Evolutionary conservation across 2,888 invertebrate species (phyloP), one percentile per base, ranked within the genome.

Genomic region (Stenolophus ochropezus): DNA sequence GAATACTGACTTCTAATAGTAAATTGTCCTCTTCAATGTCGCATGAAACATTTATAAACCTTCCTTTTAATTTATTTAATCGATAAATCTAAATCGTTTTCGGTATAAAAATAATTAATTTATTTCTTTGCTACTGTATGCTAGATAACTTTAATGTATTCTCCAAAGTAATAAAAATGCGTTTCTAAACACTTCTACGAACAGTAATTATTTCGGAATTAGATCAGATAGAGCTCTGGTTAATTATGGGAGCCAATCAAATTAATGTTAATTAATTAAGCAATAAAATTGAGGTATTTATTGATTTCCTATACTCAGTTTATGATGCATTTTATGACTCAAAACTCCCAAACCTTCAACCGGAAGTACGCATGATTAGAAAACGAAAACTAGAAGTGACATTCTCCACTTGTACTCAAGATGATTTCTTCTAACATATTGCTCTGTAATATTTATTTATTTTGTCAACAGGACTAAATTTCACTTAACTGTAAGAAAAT

Each of bases 261-360:
- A 76, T 76, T 76, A 76, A 53, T 21, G 27, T 18, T 76, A 76
- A 76, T 76, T 76, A 76, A 76, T 76, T 76, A 76, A 76, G 76
- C 76, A 76, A 58, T 76, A 76, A 76, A 56, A 51, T 53, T 56
- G 16, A 53, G 42, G 58, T 76, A 76, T 76, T 76, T 53, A 76
- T 76, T 56, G 76, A 76, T 76, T 76, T 76, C 76, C 56, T 42
- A 76, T 76, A 76, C 56, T 11, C 21, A 20, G 21, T 61, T 61
- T 61, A 56, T 56, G 27, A 25, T 61, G 61, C 61, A 14, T 61
- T 61, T 61, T 61, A 61, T 73, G 42, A 73, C 73, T 56, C n/a
- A 42, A 42, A 42, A 42, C 33, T 42, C 11, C 33, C 4, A 42
- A 42, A 42, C 33, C 6, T 42, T 42, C 11, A 1, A 42, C 51